Conservation (phyloP, 1,140 invertebrate genomes). For the Yoshiicerus persimilis region DNA sequence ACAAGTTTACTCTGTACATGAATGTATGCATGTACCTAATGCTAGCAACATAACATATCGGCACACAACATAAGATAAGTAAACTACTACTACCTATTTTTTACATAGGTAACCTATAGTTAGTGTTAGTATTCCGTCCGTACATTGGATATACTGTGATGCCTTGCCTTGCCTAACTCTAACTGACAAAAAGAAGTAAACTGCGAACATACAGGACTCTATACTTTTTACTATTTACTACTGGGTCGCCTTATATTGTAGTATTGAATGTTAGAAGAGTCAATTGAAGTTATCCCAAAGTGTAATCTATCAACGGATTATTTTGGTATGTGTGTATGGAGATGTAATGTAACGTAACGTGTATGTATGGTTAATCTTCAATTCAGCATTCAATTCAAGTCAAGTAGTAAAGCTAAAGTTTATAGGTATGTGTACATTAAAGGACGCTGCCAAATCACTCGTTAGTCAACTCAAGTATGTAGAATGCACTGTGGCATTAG, state of each 20-base stretch:
- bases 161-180: background rate
- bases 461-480: slow-evolving; percentile 1
- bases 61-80: too few species aligned
- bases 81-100: background rate
- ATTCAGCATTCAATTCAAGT: background rate
- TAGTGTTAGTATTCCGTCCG: background rate
- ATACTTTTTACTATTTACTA: background rate
- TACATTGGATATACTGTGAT: background rate
- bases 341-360: background rate
- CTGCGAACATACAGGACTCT: background rate
- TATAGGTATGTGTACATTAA: background rate
- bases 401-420: background rate
- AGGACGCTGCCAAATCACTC: slow-evolving; percentile 20
- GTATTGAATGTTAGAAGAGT: background rate
- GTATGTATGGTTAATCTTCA: background rate
- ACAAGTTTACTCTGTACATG: background rate
- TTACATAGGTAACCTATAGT: background rate
- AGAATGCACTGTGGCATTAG: background rate
- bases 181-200: background rate
- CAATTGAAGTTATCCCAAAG: background rate
- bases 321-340: background rate
- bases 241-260: too few species aligned
- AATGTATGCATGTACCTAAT: too few species aligned
- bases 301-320: background rate
- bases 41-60: too few species aligned